Base-by-base conservation (phyloP, 1,140 invertebrate species). In the Calliphora vicina region DNA sequence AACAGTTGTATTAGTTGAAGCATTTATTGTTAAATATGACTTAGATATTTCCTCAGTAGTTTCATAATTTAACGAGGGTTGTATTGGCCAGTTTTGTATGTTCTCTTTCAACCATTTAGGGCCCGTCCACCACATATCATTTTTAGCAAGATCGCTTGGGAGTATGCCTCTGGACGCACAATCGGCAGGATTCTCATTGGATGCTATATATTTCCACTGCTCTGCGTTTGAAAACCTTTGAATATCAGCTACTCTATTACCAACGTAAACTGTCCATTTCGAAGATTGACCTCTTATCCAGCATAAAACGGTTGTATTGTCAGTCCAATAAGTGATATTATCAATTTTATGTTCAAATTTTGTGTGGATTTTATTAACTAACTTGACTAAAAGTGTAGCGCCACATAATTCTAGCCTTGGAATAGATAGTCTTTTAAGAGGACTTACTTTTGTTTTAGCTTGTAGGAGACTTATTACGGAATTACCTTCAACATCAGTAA, bases 161-260 rank as follows among this genome's bases (percentile, higher is more conserved):
- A 84, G 9, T 43, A 84, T 61, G 83, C 80, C 84, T 74, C 83
- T 82, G 25, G 83, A 85, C 35, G 83, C 80, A 72, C 83, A 83
- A 26, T 85, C 84, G 13, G 87, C 87, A 8, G 91, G 89, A 29
- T 91, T 91, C 71, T 87, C 82, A 73, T 81, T 71, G 10, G 87
- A 85, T 2, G 82, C 35, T n/a, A 90, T 85, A 35, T 91, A 84
- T 15, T 83, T 26, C 89, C 90, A 91, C 26, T 76, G 17, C 6
- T 15, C 1, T 43, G 43, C 8, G 15, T n/a, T 72, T 76, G 29
- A 35, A 35, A 35, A 2, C 29, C 29, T 35, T 35, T 82, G 43
- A 35, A 82, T 26, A 15, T 57, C 72, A 2, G 35, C 43, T 1
- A 82, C 82, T 15, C 82, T 13, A 27, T 78, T 78, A 25, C 26